phyloP scores from a whole-genome alignment of 2,888 invertebrate species.

The Teleiodes luculella region DNA sequence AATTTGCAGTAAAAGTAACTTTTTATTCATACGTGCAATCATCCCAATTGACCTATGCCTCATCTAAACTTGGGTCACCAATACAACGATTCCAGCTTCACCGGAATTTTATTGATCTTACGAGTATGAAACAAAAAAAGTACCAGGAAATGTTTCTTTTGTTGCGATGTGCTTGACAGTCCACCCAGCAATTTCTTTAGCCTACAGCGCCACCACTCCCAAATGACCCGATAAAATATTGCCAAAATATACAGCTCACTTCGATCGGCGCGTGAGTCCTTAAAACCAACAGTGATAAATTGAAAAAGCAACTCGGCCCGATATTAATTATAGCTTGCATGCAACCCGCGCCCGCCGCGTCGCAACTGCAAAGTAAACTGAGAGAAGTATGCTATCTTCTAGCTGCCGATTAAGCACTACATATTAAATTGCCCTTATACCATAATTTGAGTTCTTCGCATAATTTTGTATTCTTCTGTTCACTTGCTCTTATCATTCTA shows the following conservation, averaged over 20 bases:
- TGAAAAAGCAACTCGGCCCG: conserved; percentile 42
- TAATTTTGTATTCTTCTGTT: too few relatives aligned
- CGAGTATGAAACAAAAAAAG: neutral
- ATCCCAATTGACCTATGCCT: too few relatives aligned
- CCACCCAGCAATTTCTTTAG: neutral
- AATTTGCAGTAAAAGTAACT: too few relatives aligned
- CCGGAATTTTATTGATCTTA: too few relatives aligned
- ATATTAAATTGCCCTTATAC: neutral
- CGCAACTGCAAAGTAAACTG: conserved; percentile 20
- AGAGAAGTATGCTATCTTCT: neutral
- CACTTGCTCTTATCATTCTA: too few relatives aligned
- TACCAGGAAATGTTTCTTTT: neutral
- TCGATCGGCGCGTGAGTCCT: conserved; percentile 23
- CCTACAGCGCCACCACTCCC: neutral
- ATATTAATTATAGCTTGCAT: conserved; percentile 47
- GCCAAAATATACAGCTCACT: conserved; percentile 3
- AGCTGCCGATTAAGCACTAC: neutral
- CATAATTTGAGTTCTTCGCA: too few relatives aligned
- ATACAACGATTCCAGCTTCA: too few relatives aligned
- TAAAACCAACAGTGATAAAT: conserved; percentile 45
- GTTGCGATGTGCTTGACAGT: neutral
- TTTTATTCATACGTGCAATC: too few relatives aligned
- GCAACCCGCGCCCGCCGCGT: conserved; percentile 33
- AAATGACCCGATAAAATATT: conserved; percentile 3
- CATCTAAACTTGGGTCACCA: too few relatives aligned